Conservation (phyloP, 2,888 invertebrate genomes). For the Nomada hirtipes region DNA sequence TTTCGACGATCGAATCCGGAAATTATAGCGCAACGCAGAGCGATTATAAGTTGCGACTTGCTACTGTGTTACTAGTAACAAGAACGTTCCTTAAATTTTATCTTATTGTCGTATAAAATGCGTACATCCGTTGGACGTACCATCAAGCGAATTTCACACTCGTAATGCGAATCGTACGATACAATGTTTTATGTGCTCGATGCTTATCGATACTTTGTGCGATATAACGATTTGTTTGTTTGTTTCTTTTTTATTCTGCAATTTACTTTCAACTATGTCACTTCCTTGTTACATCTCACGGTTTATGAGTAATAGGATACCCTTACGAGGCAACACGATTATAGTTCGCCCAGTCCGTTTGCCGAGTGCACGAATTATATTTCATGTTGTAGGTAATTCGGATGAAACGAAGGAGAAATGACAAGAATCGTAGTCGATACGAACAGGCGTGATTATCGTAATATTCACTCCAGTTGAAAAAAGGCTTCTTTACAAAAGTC, state of each 20-base stretch:
- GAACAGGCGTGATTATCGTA: constrained; percentile 1
- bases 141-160: constrained; percentile 38
- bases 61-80: constrained; percentile 36
- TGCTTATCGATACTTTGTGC: constrained; percentile 63
- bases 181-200: constrained; percentile 48
- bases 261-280: constrained; percentile 42
- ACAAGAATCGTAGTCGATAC: constrained; percentile 6
- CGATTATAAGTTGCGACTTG: constrained; percentile 33
- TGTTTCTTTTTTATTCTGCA: constrained; percentile 20
- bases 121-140: constrained; percentile 38
- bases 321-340: constrained; percentile 11
- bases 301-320: constrained; percentile 22
- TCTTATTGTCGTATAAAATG: constrained; percentile 65
- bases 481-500: neutral
- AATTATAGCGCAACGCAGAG: constrained; percentile 10
- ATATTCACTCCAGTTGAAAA: neutral
- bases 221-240: constrained; percentile 53
- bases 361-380: neutral
- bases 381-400: neutral
- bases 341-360: constrained; percentile 33
- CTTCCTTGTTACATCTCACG: neutral
- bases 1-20: constrained; percentile 3
- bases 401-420: neutral
- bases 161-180: constrained; percentile 41
- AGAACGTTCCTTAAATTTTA: constrained; percentile 60